Base-by-base conservation (phyloP, 2,797 vertebrate species). In the Halcyon leucocephala region DNA sequence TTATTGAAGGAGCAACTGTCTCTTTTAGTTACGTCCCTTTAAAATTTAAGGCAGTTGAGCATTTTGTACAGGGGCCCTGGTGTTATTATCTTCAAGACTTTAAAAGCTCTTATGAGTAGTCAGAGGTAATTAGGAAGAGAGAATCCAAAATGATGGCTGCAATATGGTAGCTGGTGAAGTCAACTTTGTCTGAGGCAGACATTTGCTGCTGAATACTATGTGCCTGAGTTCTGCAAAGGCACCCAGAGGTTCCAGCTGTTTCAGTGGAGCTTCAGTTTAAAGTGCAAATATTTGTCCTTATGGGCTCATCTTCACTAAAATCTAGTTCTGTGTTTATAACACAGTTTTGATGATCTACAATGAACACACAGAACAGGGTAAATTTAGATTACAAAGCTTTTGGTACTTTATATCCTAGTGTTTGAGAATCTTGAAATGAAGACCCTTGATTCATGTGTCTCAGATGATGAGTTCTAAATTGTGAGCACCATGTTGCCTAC, bases 401-500 rank as follows among this genome's bases (percentile, higher is more conserved):
- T 85, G 17, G 15, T 61, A 10, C 9, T 39, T 17, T 60, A 4
- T 25, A 6, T 84, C 20, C 6, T 46, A 37, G 37, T 21, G 11
- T 73, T 26, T 79, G 37, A 82, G 15, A 6, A 26, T 26, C 19
- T 55, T 92, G 51, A 86, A 91, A 58, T 44, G 2, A 76, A 82
- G 24, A 62, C 3, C 7, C 25, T 46, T 81, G 19, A 62, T 62
- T 82, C 7, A 2, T 22, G 1, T 19, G 2, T 55, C 22, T 93
- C 51, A 58, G 55, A 55, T 48, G 5, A 55, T 46, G n/a, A 67
- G 18, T 54, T 82, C 33, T 73, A 57, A 84, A 58, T 22, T 4
- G 0, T 24, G 44, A 82, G 10, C 5, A 16, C 8, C 1, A 0
- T n/a, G 16, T 41, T 82, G 54, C 21, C 35, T 46, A 37, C 31